A percentile compares a stretch with the other conserved stretches of the same genome.
Conservation (phyloP, 2,797 vertebrate genomes). For the Falco naumanni region DNA sequence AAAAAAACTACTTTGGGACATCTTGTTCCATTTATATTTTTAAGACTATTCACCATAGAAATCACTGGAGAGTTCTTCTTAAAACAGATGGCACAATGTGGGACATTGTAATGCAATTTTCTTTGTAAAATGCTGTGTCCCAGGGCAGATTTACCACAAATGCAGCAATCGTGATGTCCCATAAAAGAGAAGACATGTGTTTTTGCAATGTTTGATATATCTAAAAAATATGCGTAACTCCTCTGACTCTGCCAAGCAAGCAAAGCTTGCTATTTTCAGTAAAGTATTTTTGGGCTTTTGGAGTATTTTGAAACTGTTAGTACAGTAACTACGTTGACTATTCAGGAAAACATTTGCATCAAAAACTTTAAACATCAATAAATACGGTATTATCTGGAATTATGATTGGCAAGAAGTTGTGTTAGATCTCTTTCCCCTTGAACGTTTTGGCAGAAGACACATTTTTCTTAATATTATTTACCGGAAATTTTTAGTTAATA, state of each 20-base stretch:
- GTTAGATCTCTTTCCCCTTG: neutral
- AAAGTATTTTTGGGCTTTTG: slow-evolving; percentile 10
- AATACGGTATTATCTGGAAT: neutral
- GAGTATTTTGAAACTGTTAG: slow-evolving; percentile 6
- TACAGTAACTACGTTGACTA: neutral
- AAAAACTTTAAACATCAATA: neutral
- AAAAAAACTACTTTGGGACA: slow-evolving; percentile 12
- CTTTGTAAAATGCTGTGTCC: slow-evolving; percentile 56
- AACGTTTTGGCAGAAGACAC: neutral
- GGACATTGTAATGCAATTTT: slow-evolving; percentile 57
- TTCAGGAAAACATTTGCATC: neutral
- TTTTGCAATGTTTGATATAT: slow-evolving; percentile 46
- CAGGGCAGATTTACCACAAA: slow-evolving; percentile 50
- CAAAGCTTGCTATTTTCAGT: slow-evolving; percentile 36
- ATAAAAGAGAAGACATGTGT: slow-evolving; percentile 11
- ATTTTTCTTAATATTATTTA: neutral
- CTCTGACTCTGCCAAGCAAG: neutral
- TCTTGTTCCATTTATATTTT: slow-evolving; percentile 52
- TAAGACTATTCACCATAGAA: neutral
- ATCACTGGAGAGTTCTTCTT: slow-evolving; percentile 28
- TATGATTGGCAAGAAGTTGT: neutral
- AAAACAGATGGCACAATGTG: slow-evolving; percentile 48
- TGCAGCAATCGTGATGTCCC: slow-evolving; percentile 38
- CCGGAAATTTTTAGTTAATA: neutral
- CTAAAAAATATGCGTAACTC: slow-evolving; percentile 24